Evolutionary conservation across 2,797 vertebrate species (phyloP).

Genomic region (Anguilla obscura): DNA sequence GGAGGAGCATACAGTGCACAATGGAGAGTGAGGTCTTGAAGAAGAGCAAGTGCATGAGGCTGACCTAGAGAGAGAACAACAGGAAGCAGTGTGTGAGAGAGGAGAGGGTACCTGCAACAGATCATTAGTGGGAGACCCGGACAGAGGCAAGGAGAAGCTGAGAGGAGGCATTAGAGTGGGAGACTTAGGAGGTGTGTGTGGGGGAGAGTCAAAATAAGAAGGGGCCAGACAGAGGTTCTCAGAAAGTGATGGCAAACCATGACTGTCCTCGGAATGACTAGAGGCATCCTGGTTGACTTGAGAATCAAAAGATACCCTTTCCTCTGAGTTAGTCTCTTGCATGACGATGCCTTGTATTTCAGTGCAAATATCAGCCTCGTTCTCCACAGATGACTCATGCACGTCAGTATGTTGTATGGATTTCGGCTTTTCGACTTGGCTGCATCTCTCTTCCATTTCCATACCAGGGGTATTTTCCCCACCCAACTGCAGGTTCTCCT

Average conservation of each 20-base stretch:
- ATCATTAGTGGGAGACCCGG: conserved; percentile 27
- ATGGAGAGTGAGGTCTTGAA: background rate
- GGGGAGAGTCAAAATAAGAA: conserved; percentile 5
- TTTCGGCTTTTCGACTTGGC: conserved; percentile 9
- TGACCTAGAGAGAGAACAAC: conserved; percentile 24
- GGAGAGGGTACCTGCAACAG: conserved; percentile 11
- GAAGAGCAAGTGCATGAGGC: conserved; percentile 27
- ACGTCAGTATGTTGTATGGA: conserved; percentile 28
- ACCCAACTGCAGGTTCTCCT: conserved; percentile 34
- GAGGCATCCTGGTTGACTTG: conserved; percentile 32
- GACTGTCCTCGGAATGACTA: conserved; percentile 14
- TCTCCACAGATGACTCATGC: conserved; percentile 15
- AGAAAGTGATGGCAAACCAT: background rate
- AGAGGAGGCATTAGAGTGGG: conserved; percentile 10
- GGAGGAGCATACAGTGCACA: background rate
- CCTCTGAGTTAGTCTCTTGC: background rate
- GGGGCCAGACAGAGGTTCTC: conserved; percentile 12
- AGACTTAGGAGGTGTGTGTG: conserved; percentile 30
- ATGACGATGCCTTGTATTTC: conserved; percentile 33
- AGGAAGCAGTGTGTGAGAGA: conserved; percentile 3
- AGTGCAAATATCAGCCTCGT: conserved; percentile 28
- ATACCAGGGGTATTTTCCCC: background rate
- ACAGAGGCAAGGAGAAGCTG: background rate
- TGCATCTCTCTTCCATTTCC: background rate
- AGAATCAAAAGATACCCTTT: background rate